Conservation (phyloP, 2,797 vertebrate genomes). For the Sebastes elongatus region DNA sequence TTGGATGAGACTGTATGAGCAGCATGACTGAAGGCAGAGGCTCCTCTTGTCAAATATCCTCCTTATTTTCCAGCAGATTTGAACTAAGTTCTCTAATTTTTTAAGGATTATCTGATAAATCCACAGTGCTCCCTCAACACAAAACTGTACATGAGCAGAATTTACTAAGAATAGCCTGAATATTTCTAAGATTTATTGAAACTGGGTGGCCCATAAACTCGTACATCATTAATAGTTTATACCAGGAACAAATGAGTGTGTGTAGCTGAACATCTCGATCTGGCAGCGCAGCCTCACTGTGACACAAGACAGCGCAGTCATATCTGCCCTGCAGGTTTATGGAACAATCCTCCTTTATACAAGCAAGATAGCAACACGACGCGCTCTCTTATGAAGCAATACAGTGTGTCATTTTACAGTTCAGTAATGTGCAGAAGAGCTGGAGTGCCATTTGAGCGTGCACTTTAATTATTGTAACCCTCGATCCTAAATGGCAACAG, state of each 20-base stretch:
- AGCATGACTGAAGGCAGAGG: not conserved
- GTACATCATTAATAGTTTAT: constrained; percentile 8
- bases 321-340: constrained; percentile 34
- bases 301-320: constrained; percentile 5
- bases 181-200: not conserved
- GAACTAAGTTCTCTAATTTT: not conserved
- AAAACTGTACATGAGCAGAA: not conserved
- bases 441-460: not conserved
- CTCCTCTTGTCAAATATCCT: not conserved
- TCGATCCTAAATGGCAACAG: constrained; percentile 19
- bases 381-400: not conserved
- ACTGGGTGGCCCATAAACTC: constrained; percentile 15
- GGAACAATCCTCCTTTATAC: constrained; percentile 24
- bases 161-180: not conserved
- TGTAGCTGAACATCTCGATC: not conserved
- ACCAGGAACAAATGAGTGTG: not conserved
- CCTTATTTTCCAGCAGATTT: not conserved
- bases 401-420: not conserved
- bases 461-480: constrained; percentile 34
- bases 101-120: not conserved
- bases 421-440: not conserved
- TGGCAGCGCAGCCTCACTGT: not conserved
- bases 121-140: not conserved
- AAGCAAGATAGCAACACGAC: not conserved
- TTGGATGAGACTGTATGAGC: not conserved